These are phyloP conservation scores for Campoplex capitator DNA, from an alignment of 2,888 invertebrate species.

Conservation along the genomic window DNA sequence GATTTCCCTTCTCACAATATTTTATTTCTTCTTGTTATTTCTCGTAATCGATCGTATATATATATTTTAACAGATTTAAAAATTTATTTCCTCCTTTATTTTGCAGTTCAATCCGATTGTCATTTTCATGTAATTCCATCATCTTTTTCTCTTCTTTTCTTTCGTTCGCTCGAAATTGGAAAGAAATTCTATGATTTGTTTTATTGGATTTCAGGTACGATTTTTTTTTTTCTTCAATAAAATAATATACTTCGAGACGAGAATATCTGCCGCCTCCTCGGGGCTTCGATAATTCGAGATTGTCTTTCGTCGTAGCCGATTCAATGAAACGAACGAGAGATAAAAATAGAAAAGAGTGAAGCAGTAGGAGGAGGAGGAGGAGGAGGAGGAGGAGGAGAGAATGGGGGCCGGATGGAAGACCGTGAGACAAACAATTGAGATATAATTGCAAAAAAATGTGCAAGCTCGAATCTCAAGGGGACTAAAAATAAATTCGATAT, in stretches of 20 bases:
- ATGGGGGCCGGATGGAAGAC: not conserved
- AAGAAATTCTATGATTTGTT: too few relatives aligned
- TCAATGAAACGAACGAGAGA: constrained; percentile 30
- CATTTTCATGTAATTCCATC: not conserved
- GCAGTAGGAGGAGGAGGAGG: not conserved
- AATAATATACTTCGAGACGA: not conserved
- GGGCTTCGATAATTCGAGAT: constrained; percentile 30
- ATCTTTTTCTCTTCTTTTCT: not conserved
- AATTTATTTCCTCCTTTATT: not conserved
- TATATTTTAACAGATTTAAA: not conserved
- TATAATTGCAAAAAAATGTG: constrained; percentile 47
- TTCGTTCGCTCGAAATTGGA: not conserved
- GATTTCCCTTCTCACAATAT: not conserved
- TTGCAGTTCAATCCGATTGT: not conserved
- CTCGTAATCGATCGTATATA: not conserved
- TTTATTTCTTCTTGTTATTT: constrained; percentile 1
- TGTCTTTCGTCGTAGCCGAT: constrained; percentile 43
- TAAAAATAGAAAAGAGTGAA: not conserved
- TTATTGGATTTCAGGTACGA: too few relatives aligned
- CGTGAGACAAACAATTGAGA: constrained; percentile 11
- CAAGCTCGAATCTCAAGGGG: constrained; percentile 6
- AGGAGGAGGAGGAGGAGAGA: constrained; percentile 4
- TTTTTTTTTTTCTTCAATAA: not conserved
- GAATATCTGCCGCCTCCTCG: not conserved
- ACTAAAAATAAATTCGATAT: not conserved